Base-by-base conservation (phyloP, 2,113 vertebrate species). In the Barnardius zonarius region DNA sequence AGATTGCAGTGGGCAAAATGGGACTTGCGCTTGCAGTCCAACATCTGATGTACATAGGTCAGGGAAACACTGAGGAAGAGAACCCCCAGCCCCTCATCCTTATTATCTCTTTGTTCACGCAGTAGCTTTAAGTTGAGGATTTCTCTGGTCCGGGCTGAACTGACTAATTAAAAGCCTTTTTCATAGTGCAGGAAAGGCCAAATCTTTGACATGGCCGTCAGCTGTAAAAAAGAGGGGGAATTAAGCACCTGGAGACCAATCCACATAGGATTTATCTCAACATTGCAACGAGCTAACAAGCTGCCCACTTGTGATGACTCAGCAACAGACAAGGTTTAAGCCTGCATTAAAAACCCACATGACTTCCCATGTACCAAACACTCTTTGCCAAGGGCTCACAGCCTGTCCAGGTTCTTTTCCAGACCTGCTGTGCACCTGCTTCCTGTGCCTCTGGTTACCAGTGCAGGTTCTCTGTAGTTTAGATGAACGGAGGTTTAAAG, bases 261-360 rank as follows among this genome's bases (percentile, higher is more conserved):
- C 39, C 81, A 43, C 35, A 2, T 13, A 61, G 89, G 91, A 95
- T 69, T 95, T 88, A 75, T 91, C 74, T 94, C 64, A n/a, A 76
- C 22, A 17, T 8, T 91, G 74, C 61, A 57, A 7, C 0, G 1
- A 86, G 61, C 89, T 95, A 82, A 75, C 86, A 91, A 91, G 81
- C 89, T 64, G 77, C 87, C 76, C 33, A 23, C 51, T 95, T 75
- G 28, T 91, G 77, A 77, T 92, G 91, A 95, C 77, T 96, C 94
- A 89, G 94, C 81, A 95, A n/a, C 35, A 48, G 69, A 30, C 11
- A 59, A 74, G 83, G 59, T 81, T 78, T 80, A 78, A 81, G 51
- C 78, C 61, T 89, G 51, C 43, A 69, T 43, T 93, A 57, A 93
- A 91, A 93, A 64, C 4, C 6, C 17, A 5, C 51, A 67, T 67